Percentiles rank a stretch among this genome's conserved stretches.
These are phyloP conservation scores for Eledona agricola DNA, from an alignment of 2,888 invertebrate genomes.

Conservation along the genomic window DNA sequence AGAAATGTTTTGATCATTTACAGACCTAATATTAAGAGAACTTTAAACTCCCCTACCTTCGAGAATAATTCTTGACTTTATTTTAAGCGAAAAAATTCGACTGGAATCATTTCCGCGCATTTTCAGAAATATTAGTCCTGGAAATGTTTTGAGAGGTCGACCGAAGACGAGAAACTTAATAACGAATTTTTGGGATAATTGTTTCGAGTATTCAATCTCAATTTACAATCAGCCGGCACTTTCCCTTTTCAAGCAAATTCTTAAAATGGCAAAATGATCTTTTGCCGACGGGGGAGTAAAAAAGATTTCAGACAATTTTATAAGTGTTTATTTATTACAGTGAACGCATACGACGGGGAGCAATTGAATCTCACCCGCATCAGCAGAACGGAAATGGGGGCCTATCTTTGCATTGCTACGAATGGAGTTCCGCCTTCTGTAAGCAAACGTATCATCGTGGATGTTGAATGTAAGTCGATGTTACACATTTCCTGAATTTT, in stretches of 20 bases:
- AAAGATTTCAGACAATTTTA: no score
- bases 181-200: slow-evolving; percentile 29
- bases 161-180: slow-evolving; percentile 26
- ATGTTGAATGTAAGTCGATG: slow-evolving; percentile 84
- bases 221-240: no score
- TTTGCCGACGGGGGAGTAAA: no score
- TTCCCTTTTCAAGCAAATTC: no score
- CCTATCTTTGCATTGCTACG: slow-evolving; percentile 84
- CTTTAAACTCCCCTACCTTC: slow-evolving; percentile 32
- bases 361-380: slow-evolving; percentile 86
- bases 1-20: slow-evolving; percentile 26
- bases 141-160: slow-evolving; percentile 28
- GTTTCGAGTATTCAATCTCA: slow-evolving; percentile 18
- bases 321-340: slow-evolving; percentile 65
- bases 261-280: no score
- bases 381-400: slow-evolving; percentile 88
- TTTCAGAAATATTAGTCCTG: slow-evolving; percentile 27
- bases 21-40: slow-evolving; percentile 22
- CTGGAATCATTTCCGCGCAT: slow-evolving; percentile 34
- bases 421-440: slow-evolving; percentile 92
- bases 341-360: slow-evolving; percentile 84
- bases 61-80: slow-evolving; percentile 34
- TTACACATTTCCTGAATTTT: slow-evolving; percentile 43
- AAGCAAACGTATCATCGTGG: slow-evolving; percentile 90
- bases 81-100: slow-evolving; percentile 39